A percentile compares a stretch with the other conserved stretches of the same genome.
Conservation (phyloP, 2,113 vertebrate species). For the Scomber japonicus region DNA sequence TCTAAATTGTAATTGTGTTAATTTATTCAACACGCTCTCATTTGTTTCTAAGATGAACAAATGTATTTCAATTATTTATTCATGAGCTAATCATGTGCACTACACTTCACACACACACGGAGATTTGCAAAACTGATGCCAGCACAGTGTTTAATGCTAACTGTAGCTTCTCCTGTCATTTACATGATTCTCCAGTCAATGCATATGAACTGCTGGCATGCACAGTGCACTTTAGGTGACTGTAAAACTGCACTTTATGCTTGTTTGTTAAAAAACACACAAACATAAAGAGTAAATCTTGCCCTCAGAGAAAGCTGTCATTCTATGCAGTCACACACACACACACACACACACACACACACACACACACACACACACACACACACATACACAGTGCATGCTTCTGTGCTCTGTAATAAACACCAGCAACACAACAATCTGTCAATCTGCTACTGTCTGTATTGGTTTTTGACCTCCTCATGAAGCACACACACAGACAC, state of each 20-base stretch:
- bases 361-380: background rate
- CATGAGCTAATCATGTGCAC: background rate
- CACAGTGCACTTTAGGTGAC: conserved; percentile 3
- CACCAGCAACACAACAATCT: conserved; percentile 9
- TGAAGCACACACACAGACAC: background rate
- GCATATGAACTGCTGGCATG: background rate
- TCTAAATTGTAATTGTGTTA: too few relatives aligned
- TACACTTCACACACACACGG: background rate
- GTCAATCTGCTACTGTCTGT: conserved; percentile 24
- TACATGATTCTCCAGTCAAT: background rate
- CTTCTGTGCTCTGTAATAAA: background rate
- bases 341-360: background rate
- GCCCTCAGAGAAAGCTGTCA: conserved; percentile 23
- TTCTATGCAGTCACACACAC: background rate
- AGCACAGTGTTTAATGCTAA: background rate
- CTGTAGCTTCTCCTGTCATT: background rate
- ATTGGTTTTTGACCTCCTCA: conserved; percentile 35
- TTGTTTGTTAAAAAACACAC: conserved; percentile 7
- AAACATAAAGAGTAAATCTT: conserved; percentile 20
- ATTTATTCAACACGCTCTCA: too few relatives aligned
- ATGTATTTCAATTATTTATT: too few relatives aligned
- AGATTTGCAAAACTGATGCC: background rate
- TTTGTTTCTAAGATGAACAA: too few relatives aligned
- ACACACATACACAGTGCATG: background rate
- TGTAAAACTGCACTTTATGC: conserved; percentile 1